These are phyloP conservation scores for Silurus asotus DNA, from an alignment of 2,113 vertebrate species.

Conservation along the genomic window DNA sequence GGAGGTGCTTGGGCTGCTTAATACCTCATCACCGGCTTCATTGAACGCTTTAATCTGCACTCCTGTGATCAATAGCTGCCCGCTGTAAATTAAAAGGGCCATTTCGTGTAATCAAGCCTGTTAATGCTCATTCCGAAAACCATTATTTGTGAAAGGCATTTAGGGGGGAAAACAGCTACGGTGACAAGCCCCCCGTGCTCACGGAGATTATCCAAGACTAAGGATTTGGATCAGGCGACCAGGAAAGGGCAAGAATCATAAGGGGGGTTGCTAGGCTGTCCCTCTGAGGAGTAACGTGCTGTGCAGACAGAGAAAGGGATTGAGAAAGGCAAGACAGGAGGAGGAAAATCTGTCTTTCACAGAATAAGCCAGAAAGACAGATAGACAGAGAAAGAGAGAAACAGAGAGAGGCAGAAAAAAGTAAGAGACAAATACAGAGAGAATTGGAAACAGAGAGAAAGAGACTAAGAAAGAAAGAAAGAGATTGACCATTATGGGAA, in stretches of 20 bases:
- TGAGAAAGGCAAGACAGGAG: conserved; percentile 40
- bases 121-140: conserved; percentile 99
- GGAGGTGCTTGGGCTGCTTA: conserved; percentile 94
- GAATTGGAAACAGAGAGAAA: not conserved
- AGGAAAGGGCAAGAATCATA: conserved; percentile 45
- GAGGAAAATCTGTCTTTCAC: conserved; percentile 36
- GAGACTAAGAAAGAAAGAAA: conserved; percentile 26
- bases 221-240: conserved; percentile 59
- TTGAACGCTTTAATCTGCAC: conserved; percentile 99
- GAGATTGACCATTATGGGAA: conserved; percentile 53
- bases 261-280: conserved; percentile 46
- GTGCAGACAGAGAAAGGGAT: conserved; percentile 52
- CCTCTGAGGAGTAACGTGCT: conserved; percentile 50
- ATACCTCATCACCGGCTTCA: conserved; percentile 99
- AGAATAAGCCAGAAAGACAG: conserved; percentile 2
- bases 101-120: conserved; percentile 98
- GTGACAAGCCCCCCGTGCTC: conserved; percentile 76
- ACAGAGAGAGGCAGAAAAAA: conserved; percentile 17
- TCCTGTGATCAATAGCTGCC: conserved; percentile 99
- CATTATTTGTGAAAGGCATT: conserved; percentile 99
- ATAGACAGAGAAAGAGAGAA: conserved; percentile 5
- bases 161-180: conserved; percentile 90
- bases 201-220: conserved; percentile 74
- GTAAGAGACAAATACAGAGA: not conserved
- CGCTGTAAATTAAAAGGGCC: conserved; percentile 99